phyloP scores from a whole-genome alignment of 2,797 vertebrate species.

The Hippopotamyrus pictus region DNA sequence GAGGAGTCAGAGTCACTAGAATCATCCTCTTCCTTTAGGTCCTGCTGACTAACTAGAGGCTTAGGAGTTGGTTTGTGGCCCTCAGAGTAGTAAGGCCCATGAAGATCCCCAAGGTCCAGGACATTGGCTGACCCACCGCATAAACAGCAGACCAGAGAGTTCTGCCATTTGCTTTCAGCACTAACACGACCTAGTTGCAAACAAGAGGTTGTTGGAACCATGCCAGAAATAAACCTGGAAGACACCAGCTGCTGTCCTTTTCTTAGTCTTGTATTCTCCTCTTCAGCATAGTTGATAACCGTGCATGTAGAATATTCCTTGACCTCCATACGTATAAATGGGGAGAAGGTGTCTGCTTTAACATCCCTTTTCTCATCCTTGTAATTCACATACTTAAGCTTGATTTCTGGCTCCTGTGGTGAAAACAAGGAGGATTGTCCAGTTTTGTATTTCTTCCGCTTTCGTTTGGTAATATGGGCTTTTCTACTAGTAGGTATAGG shows the following conservation, averaged over 20 bases:
- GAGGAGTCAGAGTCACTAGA: conserved; percentile 57
- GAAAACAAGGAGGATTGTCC: conserved; percentile 50
- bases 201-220: conserved; percentile 58
- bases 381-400: conserved; percentile 57
- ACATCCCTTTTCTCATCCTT: conserved; percentile 59
- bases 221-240: conserved; percentile 40
- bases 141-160: conserved; percentile 61
- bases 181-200: conserved; percentile 54
- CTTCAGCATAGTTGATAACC: conserved; percentile 61
- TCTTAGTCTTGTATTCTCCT: conserved; percentile 41
- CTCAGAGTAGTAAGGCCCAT: conserved; percentile 68
- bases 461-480: conserved; percentile 40
- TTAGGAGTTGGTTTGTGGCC: conserved; percentile 50
- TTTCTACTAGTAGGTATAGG: conserved; percentile 22
- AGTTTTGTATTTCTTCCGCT: conserved; percentile 43
- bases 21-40: conserved; percentile 38
- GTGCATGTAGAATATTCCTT: conserved; percentile 47
- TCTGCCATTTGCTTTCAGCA: conserved; percentile 40
- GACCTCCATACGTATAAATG: conserved; percentile 50
- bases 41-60: conserved; percentile 26
- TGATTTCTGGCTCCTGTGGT: conserved; percentile 67
- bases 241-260: conserved; percentile 41
- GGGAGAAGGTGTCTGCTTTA: conserved; percentile 53
- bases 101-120: conserved; percentile 67
- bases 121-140: conserved; percentile 62